These are phyloP conservation scores for Liolophura sinensis DNA, from an alignment of 1,140 invertebrate genomes.

Conservation along the genomic window DNA sequence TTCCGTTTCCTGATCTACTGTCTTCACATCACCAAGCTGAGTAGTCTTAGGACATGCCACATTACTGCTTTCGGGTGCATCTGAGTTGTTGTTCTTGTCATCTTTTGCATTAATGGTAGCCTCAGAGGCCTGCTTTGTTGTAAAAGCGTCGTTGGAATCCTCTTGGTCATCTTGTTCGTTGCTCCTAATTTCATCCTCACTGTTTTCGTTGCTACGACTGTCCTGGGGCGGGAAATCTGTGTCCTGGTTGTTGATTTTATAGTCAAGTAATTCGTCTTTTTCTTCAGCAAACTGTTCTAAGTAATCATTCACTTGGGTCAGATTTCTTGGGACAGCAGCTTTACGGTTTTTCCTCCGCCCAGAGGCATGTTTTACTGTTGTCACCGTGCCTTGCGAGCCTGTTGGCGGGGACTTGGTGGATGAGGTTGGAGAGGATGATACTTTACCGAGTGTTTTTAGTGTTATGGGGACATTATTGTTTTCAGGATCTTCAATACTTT, in stretches of 20 bases:
- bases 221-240: conserved; percentile 33
- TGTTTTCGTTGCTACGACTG: conserved; percentile 1
- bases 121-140: too few species aligned
- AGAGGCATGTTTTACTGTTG: conserved; percentile 1
- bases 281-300: conserved; percentile 24
- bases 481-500: too few species aligned
- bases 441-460: too few species aligned
- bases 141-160: too few species aligned
- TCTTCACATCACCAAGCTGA: not conserved
- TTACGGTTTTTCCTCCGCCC: conserved; percentile 30
- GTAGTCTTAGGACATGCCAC: too few species aligned
- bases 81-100: too few species aligned
- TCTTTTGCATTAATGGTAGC: too few species aligned
- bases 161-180: too few species aligned
- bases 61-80: too few species aligned
- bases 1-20: not conserved
- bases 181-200: not conserved
- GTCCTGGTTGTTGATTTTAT: conserved; percentile 41
- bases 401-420: conserved; percentile 3
- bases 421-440: conserved; percentile 2
- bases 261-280: conserved; percentile 37
- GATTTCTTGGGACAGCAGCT: conserved; percentile 31
- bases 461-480: too few species aligned
- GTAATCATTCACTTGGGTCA: conserved; percentile 28
- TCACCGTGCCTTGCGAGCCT: conserved; percentile 4